Conservation (phyloP, 2,797 vertebrate genomes). For the Crocodylus rhombifer region DNA sequence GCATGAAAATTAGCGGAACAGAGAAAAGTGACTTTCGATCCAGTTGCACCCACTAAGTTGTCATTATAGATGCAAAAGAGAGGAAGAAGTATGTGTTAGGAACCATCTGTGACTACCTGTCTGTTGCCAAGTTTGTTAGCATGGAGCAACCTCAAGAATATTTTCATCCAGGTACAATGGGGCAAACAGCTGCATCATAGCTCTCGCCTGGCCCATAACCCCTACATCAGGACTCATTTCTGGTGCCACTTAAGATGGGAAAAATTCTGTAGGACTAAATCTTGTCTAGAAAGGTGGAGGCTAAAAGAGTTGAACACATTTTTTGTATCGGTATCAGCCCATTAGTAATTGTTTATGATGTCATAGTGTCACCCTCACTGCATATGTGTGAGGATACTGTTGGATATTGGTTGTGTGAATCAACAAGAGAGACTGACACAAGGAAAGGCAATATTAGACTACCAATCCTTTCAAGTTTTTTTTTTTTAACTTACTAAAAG, state of each 20-base stretch:
- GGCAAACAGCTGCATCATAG: neutral
- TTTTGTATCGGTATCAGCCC: neutral
- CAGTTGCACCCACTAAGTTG: neutral
- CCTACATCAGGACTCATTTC: neutral
- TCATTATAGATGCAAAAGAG: neutral
- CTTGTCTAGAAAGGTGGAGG: neutral
- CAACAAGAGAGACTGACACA: slow-evolving; percentile 17
- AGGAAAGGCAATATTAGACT: slow-evolving; percentile 27
- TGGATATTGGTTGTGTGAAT: neutral
- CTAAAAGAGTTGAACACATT: neutral
- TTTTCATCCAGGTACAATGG: neutral
- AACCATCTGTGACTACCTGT: neutral
- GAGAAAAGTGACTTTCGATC: neutral
- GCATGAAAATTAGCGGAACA: neutral
- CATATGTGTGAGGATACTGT: neutral
- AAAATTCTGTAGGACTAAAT: neutral
- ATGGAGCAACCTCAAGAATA: neutral
- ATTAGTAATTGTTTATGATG: neutral
- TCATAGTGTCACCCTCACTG: slow-evolving; percentile 16
- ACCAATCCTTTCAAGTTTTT: slow-evolving; percentile 32
- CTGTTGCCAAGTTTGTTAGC: neutral
- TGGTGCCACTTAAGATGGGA: neutral
- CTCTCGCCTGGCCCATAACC: neutral
- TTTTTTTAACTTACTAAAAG: slow-evolving; percentile 54
- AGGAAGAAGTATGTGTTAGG: neutral